Evolutionary conservation across 2,888 invertebrate genomes (phyloP), one percentile per base, ranked within the genome.

Genomic region (Rhopalosiphum nymphaeae): DNA sequence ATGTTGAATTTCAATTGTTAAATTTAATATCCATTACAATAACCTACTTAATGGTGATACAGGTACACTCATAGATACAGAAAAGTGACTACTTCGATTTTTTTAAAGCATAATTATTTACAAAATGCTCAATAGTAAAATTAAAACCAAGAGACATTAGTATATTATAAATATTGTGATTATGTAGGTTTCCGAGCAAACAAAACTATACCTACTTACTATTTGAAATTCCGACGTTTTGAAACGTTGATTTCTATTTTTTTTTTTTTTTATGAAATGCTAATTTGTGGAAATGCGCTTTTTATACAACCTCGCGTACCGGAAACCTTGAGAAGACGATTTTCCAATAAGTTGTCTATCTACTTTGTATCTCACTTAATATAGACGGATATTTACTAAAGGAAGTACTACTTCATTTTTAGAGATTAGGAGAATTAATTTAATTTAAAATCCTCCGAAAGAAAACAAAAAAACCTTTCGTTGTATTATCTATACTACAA

Each of bases 291-390:
- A 89, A 84, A 56, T 93, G 16, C 46, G 44, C 78, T 29, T 9
- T 93, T 93, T 78, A 93, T 89, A 89, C 78, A 44, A 84, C 56
- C 13, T 11, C 89, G n/a, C 78, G 78, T 29, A 25, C 53, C 88
- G 56, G 53, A 93, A 89, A 89, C 46, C 44, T 26, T 49, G 44
- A 26, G 13, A 93, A 93, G 25, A 42, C 29, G 89, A 56, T 89
- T 93, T 44, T 78, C 78, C 42, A 78, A 93, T 93, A 67, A 88
- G 67, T 44, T 88, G 56, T 89, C 89, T 44, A 16, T 85, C 46
- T 57, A 25, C 29, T 42, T 89, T 89, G 21, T 67, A 88, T 78
- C 57, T 57, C 46, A 57, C 84, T 57, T 89, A 93, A 56, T 57
- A 53, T 67, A 25, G 44, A 89, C 67, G 56, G 67, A 92, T 61